A percentile compares a stretch with the other conserved stretches of the same genome.
These are phyloP conservation scores for Eciton burchellii DNA, from an alignment of 1,140 invertebrate species.

Conservation along the genomic window DNA sequence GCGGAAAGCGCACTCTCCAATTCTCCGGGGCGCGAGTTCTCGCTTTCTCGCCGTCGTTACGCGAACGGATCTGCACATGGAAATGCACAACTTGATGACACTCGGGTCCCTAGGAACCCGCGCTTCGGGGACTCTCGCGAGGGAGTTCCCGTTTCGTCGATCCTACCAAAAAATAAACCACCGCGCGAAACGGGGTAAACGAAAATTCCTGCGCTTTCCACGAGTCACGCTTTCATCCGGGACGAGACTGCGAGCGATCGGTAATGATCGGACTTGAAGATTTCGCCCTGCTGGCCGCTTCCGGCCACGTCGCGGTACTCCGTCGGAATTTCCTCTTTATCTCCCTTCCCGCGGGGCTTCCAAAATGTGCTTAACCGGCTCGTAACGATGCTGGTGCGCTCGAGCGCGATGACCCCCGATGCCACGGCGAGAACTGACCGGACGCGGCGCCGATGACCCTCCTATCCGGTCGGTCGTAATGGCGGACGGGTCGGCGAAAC, in stretches of 20 bases:
- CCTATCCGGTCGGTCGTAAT: neutral
- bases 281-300: too few species aligned
- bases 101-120: too few species aligned
- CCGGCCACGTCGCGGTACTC: too few species aligned
- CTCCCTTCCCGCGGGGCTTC: conserved; percentile 59
- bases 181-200: neutral
- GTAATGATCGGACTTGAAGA: too few species aligned
- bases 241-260: too few species aligned
- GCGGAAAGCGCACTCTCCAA: conserved; percentile 17
- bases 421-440: conserved; percentile 54
- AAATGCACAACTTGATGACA: conserved; percentile 14
- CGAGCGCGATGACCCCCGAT: conserved; percentile 61
- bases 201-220: neutral
- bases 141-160: too few species aligned
- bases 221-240: too few species aligned
- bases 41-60: conserved; percentile 1
- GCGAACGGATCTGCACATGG: conserved; percentile 18
- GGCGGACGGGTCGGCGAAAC: neutral
- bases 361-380: conserved; percentile 57
- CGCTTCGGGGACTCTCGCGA: neutral
- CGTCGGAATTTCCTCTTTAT: conserved; percentile 54
- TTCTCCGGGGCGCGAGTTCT: conserved; percentile 28
- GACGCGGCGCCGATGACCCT: conserved; percentile 1
- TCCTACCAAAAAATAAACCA: neutral
- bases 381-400: conserved; percentile 60